A percentile compares a stretch with the other conserved stretches of the same genome.
These are phyloP conservation scores for Phallusia fumigata DNA, from an alignment of 23 tunicate genomes.

Conservation along the genomic window DNA sequence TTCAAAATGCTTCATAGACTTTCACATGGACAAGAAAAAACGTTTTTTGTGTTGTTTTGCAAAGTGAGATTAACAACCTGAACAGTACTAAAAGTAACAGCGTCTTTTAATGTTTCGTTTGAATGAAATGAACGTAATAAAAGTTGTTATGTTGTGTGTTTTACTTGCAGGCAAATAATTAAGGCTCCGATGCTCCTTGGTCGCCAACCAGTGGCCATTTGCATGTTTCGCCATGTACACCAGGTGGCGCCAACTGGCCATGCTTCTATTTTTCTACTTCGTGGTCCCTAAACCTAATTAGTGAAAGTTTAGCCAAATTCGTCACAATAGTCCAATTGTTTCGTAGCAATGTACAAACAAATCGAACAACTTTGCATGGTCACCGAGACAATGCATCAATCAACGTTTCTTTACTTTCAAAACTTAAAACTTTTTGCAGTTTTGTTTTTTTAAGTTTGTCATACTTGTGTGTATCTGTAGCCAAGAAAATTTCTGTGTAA, in stretches of 20 bases:
- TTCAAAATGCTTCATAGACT: too few species aligned
- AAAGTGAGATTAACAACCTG: too few species aligned
- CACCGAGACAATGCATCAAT: neutral
- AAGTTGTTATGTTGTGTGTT: neutral
- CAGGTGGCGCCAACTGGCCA: neutral
- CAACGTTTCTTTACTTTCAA: too few species aligned
- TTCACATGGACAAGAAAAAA: too few species aligned
- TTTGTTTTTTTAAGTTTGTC: too few species aligned
- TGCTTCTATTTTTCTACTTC: neutral
- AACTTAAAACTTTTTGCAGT: too few species aligned
- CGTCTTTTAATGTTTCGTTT: too few species aligned
- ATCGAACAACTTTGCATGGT: neutral
- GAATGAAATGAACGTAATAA: too few species aligned
- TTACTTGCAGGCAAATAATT: neutral
- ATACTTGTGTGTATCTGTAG: too few species aligned
- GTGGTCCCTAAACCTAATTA: neutral
- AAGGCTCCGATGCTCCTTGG: neutral
- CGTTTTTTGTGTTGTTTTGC: too few species aligned
- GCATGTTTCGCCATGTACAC: neutral
- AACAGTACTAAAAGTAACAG: too few species aligned
- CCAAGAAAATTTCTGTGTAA: too few species aligned
- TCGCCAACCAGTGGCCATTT: neutral
- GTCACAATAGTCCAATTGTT: slow-evolving; percentile 11
- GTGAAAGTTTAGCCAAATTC: slow-evolving; percentile 12
- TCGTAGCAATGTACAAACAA: slow-evolving; percentile 11